Conservation (phyloP, 2,113 vertebrate genomes). For the Platycercus adscitus region DNA sequence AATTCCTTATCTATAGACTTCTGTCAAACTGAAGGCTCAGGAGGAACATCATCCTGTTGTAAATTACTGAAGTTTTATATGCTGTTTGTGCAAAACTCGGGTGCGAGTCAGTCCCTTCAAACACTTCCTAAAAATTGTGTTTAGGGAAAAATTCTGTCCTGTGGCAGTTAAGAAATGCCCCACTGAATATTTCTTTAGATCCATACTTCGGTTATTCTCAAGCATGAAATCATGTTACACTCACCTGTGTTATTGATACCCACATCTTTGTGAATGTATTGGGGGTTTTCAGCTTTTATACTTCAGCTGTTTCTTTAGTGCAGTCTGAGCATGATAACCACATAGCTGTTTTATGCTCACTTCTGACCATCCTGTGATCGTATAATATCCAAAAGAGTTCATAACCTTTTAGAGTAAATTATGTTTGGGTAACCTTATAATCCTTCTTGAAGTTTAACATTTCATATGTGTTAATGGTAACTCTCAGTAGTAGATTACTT, state of each 20-base stretch:
- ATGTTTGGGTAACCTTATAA: background rate
- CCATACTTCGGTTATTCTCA: background rate
- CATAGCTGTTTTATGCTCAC: background rate
- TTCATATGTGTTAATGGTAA: background rate
- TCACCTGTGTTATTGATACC: background rate
- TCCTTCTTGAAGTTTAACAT: background rate
- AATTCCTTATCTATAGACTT: background rate
- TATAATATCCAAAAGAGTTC: background rate
- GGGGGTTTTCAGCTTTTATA: background rate
- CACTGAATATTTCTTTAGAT: background rate
- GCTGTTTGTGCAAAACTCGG: background rate
- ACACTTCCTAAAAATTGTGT: background rate
- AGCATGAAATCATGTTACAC: background rate
- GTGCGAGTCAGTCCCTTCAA: background rate
- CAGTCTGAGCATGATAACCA: background rate
- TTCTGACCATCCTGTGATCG: background rate
- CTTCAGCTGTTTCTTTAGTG: background rate
- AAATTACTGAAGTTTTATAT: background rate
- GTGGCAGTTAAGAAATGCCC: background rate
- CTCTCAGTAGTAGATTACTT: background rate
- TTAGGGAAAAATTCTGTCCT: background rate
- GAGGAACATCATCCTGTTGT: background rate
- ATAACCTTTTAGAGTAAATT: background rate
- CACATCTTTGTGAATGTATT: background rate
- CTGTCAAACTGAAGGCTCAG: background rate